Conservation (phyloP, 1,140 invertebrate genomes). For the Piezodorus guildinii region DNA sequence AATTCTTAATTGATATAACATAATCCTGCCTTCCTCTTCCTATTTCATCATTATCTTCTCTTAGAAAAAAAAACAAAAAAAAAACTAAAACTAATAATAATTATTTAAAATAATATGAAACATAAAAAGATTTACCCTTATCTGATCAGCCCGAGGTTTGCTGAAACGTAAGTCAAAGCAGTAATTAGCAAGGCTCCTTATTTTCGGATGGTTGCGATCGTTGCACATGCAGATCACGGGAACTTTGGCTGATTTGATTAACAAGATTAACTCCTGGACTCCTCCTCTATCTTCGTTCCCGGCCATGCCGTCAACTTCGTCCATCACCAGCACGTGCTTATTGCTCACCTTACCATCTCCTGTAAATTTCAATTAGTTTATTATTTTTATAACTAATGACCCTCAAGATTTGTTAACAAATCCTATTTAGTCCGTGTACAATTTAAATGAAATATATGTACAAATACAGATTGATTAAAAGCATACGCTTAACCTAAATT, state of each 20-base stretch:
- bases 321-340: constrained; percentile 93
- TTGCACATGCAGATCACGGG: constrained; percentile 99
- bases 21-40: no score
- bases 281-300: constrained; percentile 98
- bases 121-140: constrained; percentile 49
- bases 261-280: constrained; percentile 79
- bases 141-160: constrained; percentile 77
- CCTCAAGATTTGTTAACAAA: no score
- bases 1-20: no score
- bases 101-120: no score
- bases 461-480: no score
- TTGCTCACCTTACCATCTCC: constrained; percentile 27
- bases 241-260: constrained; percentile 83
- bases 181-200: constrained; percentile 84
- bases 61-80: no score
- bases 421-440: no score
- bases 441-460: no score
- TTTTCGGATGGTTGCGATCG: constrained; percentile 87
- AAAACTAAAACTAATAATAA: no score
- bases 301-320: constrained; percentile 99
- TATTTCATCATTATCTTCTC: no score
- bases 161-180: constrained; percentile 85
- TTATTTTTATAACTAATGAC: no score
- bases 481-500: no score
- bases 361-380: constrained; percentile 26